Base-by-base conservation (phyloP, 2,888 invertebrate species). In the Branchipolynoe longqiensis region DNA sequence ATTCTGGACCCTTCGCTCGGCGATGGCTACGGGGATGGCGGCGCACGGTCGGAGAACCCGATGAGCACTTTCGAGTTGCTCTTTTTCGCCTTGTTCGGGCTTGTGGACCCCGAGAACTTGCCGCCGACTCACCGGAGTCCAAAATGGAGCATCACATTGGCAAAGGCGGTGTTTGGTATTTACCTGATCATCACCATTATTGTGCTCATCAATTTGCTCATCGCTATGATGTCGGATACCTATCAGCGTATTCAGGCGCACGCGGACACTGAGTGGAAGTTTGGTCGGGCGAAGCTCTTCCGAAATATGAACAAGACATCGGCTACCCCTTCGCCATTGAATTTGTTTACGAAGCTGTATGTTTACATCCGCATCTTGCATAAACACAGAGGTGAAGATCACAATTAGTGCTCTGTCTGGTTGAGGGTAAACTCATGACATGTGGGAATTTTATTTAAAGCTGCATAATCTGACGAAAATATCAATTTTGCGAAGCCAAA, bases 151-250 rank as follows among this genome's bases (percentile, higher is more conserved):
- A 90, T 93, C 64, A 92, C 91, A 1, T 90, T 95, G 40, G 90
- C 94, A 36, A 95, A 94, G 89, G 88, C 94, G 22, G 96, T 98
- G 92, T 98, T 99, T 95, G 99, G 98, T 92, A 96, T 97, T 94
- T 99, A 99, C 96, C 96, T 99, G 96, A 96, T 99, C 96, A 98
- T 99, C 94, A 98, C 98, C 91, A 97, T 98, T 94, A 97, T 99
- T 95, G 99, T 99, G 94, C 96, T 99, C 93, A 98, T 99, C 95
- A 99, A 99, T 95, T 96, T 99, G 94, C 97, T 99, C 94, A 99
- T 99, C 96, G 99, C 99, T 95, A 99, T 99, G 99, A 99, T 99
- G 98, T 98, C 98, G 95, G 99, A 99, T 96, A 99, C 99, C 92
- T 99, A 99, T 95, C 99, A 99, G 95, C 96, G 98, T 93, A 99